phyloP scores from a whole-genome alignment of 1,140 invertebrate species.

The Calosoma granatense region DNA sequence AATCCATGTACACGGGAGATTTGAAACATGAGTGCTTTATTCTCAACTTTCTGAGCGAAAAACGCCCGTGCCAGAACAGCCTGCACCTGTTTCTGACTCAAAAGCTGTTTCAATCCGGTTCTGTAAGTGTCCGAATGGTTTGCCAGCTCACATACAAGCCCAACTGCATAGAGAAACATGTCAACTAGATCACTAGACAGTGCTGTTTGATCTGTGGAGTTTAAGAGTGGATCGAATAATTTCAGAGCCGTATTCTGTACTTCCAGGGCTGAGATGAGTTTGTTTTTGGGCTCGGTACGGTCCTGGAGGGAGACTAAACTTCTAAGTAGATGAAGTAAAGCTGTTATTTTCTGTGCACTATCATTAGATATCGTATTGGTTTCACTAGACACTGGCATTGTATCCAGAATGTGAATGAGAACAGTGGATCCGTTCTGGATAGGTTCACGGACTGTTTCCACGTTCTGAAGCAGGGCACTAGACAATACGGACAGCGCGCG shows the following conservation, averaged over 20 bases:
- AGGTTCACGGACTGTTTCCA: too few relatives aligned
- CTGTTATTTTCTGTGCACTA: too few relatives aligned
- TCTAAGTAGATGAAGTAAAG: too few relatives aligned
- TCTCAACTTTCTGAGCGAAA: slow-evolving; percentile 35
- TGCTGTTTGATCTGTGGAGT: neutral
- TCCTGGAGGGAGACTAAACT: too few relatives aligned
- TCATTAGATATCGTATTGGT: too few relatives aligned
- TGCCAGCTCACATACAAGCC: slow-evolving; percentile 36
- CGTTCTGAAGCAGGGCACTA: slow-evolving; percentile 2
- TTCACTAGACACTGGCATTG: too few relatives aligned
- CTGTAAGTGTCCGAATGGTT: slow-evolving; percentile 36
- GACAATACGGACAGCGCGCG: slow-evolving; percentile 25
- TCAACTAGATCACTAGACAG: slow-evolving; percentile 14
- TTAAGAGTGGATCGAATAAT: neutral
- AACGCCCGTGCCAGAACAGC: slow-evolving; percentile 41
- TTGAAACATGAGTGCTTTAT: slow-evolving; percentile 39
- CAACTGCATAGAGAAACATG: slow-evolving; percentile 37
- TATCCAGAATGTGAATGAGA: too few relatives aligned
- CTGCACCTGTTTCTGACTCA: slow-evolving; percentile 32
- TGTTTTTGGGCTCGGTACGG: too few relatives aligned
- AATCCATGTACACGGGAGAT: slow-evolving; percentile 36
- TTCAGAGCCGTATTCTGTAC: too few relatives aligned
- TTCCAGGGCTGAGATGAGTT: too few relatives aligned
- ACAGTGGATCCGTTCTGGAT: too few relatives aligned
- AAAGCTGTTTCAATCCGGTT: neutral